phyloP scores from a whole-genome alignment of 2,888 invertebrate genomes.

The Flexamia atlantica region DNA sequence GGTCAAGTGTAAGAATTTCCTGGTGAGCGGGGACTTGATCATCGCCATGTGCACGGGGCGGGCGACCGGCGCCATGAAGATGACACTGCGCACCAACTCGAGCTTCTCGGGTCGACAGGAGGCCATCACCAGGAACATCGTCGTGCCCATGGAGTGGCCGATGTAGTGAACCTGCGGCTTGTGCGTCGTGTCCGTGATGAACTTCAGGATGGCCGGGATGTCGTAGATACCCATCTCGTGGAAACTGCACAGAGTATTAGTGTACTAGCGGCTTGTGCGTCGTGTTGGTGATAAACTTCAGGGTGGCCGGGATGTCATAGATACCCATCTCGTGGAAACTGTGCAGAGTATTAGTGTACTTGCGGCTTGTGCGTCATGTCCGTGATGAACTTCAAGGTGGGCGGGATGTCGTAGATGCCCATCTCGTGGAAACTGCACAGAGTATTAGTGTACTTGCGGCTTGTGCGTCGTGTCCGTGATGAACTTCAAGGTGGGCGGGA shows the following conservation, averaged over 20 bases:
- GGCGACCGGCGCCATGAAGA: neutral
- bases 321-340: constrained; percentile 8
- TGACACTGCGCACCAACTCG: neutral
- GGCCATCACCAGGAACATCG: constrained; percentile 3
- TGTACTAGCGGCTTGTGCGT: neutral
- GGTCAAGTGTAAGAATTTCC: no score
- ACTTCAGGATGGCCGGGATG: neutral
- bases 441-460: neutral
- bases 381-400: no score
- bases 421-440: no score
- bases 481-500: neutral
- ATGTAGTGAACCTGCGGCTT: neutral
- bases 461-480: neutral
- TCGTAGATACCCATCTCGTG: neutral
- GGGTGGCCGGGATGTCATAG: neutral
- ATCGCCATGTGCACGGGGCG: neutral
- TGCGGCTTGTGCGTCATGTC: no score
- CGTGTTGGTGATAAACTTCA: neutral
- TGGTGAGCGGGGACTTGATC: no score
- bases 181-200: neutral
- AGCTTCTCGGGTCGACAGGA: neutral
- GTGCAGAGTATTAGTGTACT: no score
- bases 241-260: neutral
- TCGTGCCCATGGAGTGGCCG: neutral
- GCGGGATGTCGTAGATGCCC: no score